Conservation (phyloP, 1,140 invertebrate species). For the Venturia canescens region DNA sequence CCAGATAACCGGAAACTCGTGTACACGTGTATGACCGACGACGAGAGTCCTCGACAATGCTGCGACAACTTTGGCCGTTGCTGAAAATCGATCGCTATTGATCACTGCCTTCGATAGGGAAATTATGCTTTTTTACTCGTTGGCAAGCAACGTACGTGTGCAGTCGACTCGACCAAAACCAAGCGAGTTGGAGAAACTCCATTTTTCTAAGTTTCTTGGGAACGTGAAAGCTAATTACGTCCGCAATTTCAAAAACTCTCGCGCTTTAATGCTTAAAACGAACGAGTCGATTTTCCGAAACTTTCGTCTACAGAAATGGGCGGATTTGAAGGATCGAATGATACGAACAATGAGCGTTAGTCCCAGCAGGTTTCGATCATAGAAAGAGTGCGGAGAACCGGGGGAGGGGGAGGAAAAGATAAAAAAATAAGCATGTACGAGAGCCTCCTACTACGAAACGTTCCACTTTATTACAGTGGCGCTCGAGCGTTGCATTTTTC, state of each 20-base stretch:
- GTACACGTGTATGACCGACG: conserved; percentile 15
- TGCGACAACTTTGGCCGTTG: neutral
- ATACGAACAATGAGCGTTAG: conserved; percentile 1
- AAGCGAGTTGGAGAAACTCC: too few species aligned
- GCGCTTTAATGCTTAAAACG: too few species aligned
- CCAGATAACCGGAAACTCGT: conserved; percentile 60
- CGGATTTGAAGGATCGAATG: neutral
- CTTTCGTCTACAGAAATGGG: neutral
- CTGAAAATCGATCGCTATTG: conserved; percentile 30
- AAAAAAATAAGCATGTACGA: conserved; percentile 1
- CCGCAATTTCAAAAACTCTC: too few species aligned
- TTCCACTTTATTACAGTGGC: conserved; percentile 59
- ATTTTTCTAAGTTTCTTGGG: too few species aligned
- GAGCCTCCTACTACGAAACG: conserved; percentile 39
- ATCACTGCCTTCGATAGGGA: conserved; percentile 14
- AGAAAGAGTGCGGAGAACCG: neutral
- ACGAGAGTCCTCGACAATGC: neutral
- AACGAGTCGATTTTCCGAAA: neutral
- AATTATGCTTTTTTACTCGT: too few species aligned
- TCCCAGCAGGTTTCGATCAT: conserved; percentile 9
- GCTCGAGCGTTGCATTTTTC: conserved; percentile 63
- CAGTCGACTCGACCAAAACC: too few species aligned
- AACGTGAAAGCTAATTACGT: too few species aligned
- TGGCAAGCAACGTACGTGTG: too few species aligned
- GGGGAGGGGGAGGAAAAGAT: neutral